Percentiles rank a stretch among this genome's conserved stretches.
These are phyloP conservation scores for sheep (Ovis aries) DNA, from an alignment of 2,113 vertebrate genomes.

Conservation along the genomic window ARS-UI_Ramb_v3.0 NC_056062.1:9289501-9290000, in stretches of 20 bases:
- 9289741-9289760: background rate
- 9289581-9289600: background rate
- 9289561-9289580: background rate
- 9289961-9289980: background rate
- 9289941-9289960: background rate
- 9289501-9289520: background rate
- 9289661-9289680: background rate
- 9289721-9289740: background rate
- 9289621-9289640: background rate
- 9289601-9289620: background rate
- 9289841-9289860: background rate
- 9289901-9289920: fast-evolving
- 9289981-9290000: background rate
- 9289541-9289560: background rate
- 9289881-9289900: background rate
- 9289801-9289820: background rate
- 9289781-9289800: background rate
- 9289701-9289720: background rate
- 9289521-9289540: background rate
- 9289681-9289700: background rate
- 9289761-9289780: background rate
- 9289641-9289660: background rate
- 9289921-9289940: background rate
- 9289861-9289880: background rate
- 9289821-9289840: background rate